Conservation (phyloP, 2,888 invertebrate genomes). For the Cheilosia vernalis region DNA sequence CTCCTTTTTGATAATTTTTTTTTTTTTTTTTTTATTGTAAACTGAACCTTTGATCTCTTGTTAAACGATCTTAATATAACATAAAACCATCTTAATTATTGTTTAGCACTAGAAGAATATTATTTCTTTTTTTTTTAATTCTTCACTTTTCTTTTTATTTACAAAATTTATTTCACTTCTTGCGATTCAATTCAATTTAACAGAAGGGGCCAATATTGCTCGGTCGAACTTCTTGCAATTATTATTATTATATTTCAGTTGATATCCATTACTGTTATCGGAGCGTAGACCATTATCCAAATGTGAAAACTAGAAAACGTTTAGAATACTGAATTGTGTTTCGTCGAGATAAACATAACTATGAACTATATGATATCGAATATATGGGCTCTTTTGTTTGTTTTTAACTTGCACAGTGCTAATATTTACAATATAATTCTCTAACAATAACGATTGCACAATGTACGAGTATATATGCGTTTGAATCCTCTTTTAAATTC, state of each 20-base stretch:
- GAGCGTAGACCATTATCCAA: slow-evolving; percentile 67
- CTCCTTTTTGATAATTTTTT: slow-evolving; percentile 13
- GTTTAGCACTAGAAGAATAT: slow-evolving; percentile 30
- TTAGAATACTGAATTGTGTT: slow-evolving; percentile 60
- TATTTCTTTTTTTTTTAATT: neutral
- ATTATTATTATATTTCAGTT: slow-evolving; percentile 49
- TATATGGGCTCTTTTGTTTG: slow-evolving; percentile 36
- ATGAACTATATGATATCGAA: slow-evolving; percentile 14
- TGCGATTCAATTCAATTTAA: slow-evolving; percentile 1
- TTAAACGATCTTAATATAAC: slow-evolving; percentile 19
- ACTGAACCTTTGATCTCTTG: slow-evolving; percentile 31
- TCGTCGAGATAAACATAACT: slow-evolving; percentile 6
- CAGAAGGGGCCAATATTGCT: slow-evolving; percentile 21
- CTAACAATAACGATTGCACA: slow-evolving; percentile 70
- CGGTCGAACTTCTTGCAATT: neutral
- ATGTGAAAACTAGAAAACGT: slow-evolving; percentile 52
- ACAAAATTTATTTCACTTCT: neutral
- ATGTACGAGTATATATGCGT: slow-evolving; percentile 51
- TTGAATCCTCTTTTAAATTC: slow-evolving; percentile 66
- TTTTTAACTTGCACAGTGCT: slow-evolving; percentile 57
- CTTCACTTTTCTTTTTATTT: slow-evolving; percentile 26
- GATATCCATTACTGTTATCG: slow-evolving; percentile 64
- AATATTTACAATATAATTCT: slow-evolving; percentile 68
- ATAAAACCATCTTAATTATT: slow-evolving; percentile 41
- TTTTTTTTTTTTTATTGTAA: slow-evolving; percentile 8